Evolutionary conservation across 2,797 vertebrate genomes (phyloP), one percentile per base, ranked within the genome.

Genomic region (Otolemur crassicaudatus): DNA sequence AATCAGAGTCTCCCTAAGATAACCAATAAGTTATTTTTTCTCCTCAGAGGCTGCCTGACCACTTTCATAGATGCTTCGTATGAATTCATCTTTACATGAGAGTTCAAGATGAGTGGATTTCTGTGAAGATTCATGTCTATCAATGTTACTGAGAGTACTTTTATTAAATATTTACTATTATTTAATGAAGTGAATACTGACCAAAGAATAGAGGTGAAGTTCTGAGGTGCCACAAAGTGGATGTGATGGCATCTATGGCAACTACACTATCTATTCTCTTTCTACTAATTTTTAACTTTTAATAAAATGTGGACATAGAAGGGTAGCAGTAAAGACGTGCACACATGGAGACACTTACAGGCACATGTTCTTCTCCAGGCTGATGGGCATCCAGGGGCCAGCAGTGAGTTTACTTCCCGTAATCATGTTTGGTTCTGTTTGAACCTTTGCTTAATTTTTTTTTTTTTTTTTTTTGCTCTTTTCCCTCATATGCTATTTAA

Each of bases 381-480:
- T 16, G 22, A 40, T 13, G 11, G 40, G 10, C 31, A 53, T 23
- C 11, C 25, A 60, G 20, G 3, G 49, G 20, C 46, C 37, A 29
- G 77, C 9, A 86, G 9, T 31, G 37, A 86, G 1, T 61, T 17
- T 31, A 34, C 70, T 25, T 92, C 46, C 25, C 90, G 9, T 70
- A 80, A 61, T 76, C 60, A 61, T 34, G 8, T 17, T 83, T 67
- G 31, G 1, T 73, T 83, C 3, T 86, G 8, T 58, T 83, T 6
- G 81, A 1, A 60, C 7, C 60, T 87, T 31, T 53, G 46, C 8
- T 75, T 70, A 29, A 73, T 43, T 70, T 73, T 49, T 73, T 91
- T 91, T 94, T 73, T 91, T 91, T 94, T 31, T 73, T 49, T 69
- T 93, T 89, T 93, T 29, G 16, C 37, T 2, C 4, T 58, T 94